These are phyloP conservation scores for Hemitrygon akajei DNA, from an alignment of 2,797 vertebrate species.

Conservation along the genomic window DNA sequence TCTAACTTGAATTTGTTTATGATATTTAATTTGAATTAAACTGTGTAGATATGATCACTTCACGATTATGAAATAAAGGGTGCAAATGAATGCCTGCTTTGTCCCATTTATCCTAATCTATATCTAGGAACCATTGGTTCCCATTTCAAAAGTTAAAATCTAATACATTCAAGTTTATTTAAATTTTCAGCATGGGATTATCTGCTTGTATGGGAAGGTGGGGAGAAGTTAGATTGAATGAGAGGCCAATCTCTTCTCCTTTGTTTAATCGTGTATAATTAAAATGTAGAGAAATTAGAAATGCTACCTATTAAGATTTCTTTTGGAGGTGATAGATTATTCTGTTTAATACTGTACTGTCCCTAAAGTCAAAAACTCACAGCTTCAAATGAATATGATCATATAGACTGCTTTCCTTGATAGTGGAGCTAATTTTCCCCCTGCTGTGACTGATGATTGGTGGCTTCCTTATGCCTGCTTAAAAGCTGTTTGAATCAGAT, in stretches of 20 bases:
- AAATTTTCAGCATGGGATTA: not conserved
- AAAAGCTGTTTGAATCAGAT: not conserved
- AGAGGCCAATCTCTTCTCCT: not conserved
- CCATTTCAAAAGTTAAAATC: not conserved
- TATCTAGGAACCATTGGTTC: not conserved
- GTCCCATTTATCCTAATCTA: not conserved
- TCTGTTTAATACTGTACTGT: not conserved
- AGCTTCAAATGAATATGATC: not conserved
- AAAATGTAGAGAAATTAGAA: not conserved
- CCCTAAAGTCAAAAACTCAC: not conserved
- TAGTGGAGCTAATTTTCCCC: not conserved
- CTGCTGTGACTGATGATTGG: not conserved
- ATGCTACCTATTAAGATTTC: not conserved
- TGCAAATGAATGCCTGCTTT: too few relatives aligned
- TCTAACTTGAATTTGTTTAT: not conserved
- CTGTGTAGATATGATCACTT: not conserved
- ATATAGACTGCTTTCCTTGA: not conserved
- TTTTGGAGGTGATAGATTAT: not conserved
- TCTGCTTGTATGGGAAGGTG: too few relatives aligned
- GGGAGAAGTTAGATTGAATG: too few relatives aligned
- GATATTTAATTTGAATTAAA: not conserved
- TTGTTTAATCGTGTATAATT: too few relatives aligned
- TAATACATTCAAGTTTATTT: not conserved
- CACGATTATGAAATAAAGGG: too few relatives aligned
- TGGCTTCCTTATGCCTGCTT: not conserved